Evolutionary conservation across 2,113 vertebrate genomes (phyloP), one percentile per base, ranked within the genome.

Genomic region (Bubo scandiacus): DNA sequence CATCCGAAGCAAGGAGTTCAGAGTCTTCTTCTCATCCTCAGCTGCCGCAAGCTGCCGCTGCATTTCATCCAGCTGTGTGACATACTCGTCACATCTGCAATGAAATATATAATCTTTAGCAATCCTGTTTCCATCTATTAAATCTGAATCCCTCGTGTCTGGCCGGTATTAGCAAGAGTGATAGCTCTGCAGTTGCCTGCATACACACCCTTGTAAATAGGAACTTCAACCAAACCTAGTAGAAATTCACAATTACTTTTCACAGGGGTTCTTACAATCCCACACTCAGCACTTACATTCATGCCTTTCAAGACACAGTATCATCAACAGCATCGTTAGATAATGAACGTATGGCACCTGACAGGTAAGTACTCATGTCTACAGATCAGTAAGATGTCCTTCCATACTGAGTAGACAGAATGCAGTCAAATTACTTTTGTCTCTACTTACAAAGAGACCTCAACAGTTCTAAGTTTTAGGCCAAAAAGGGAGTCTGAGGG

Each of bases 1-100:
- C 99, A 99, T 99, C 15, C 99, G 99, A 67, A 99, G 98, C 96
- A 99, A 97, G 2, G 99, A 99, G 97, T 99, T 99, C 62, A 99
- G 98, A 4, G 99, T 99, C 98, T 99, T 99, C 99, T 99, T 99
- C 97, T 99, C 99, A 4, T 99, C 99, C 98, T 99, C 99, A 0
- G 99, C 99, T 1, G 99, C 99, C 2, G 99, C 98, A 38, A 99
- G 98, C 96, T 99, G 99, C 93, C 99, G 97, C 98, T 99, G 99
- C 99, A 99, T 99, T 97, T 99, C 99, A 10, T 99, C 99, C 97
- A 99, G 97, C 98, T 99, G 99, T 4, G 98, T 99, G 88, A 99
- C 99, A 7, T 99, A 99, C 38, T 99, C 99, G 8, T 99, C 99
- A 51, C 99, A 99, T 62, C 99, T 99, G 97, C 42, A 95, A 86